Evolutionary conservation across 2,797 vertebrate genomes (phyloP).

Genomic region (Gila robusta): DNA sequence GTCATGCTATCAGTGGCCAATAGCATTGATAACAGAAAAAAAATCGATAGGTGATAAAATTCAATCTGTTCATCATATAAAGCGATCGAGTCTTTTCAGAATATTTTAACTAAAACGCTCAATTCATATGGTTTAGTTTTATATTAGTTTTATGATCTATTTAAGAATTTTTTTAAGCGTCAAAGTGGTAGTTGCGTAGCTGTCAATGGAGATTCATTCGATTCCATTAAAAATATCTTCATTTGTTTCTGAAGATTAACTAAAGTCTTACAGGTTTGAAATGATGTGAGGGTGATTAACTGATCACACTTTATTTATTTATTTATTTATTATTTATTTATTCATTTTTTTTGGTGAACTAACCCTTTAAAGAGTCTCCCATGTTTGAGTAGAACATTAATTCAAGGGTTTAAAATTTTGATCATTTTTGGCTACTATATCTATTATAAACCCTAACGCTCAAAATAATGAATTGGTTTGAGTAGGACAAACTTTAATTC

Average conservation of each 20-base stretch:
- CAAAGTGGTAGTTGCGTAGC: background rate
- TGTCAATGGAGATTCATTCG: background rate
- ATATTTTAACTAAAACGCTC: too few relatives aligned
- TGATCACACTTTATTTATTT: background rate
- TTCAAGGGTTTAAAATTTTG: background rate
- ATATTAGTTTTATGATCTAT: background rate
- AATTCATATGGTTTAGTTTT: background rate
- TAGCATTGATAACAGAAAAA: too few relatives aligned
- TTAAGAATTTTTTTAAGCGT: rapidly evolving
- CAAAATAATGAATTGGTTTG: too few relatives aligned
- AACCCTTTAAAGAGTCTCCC: background rate
- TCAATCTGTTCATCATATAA: too few relatives aligned
- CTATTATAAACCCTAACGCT: too few relatives aligned
- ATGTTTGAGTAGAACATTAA: background rate
- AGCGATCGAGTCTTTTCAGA: too few relatives aligned
- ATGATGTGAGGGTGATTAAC: background rate
- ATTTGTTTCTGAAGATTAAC: background rate
- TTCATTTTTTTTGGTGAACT: too few relatives aligned
- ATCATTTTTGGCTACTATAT: background rate
- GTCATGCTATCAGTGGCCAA: too few relatives aligned
- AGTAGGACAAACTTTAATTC: too few relatives aligned
- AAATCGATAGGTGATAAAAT: too few relatives aligned
- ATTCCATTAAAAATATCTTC: background rate
- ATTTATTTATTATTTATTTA: too few relatives aligned
- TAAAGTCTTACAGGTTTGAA: background rate